Percentiles rank a stretch among this genome's conserved stretches.
Conservation (phyloP, 1,140 invertebrate genomes). For the Drosophila prosaltans region DNA sequence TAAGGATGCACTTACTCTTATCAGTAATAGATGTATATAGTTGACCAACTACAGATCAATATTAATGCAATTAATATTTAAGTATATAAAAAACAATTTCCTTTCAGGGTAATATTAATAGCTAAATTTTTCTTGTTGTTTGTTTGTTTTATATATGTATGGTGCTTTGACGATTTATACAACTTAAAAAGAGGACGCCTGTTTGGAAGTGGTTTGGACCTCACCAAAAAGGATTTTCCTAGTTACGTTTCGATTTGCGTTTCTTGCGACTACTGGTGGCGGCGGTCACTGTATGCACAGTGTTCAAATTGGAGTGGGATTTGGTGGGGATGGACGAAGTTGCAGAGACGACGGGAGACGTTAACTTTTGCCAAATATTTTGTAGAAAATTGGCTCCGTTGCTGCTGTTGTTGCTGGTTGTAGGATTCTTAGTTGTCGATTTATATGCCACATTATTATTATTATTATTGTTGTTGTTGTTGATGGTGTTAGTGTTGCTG, state of each 20-base stretch:
- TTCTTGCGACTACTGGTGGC: slow-evolving; percentile 67
- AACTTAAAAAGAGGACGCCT: slow-evolving; percentile 44
- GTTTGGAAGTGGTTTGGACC: slow-evolving; percentile 20
- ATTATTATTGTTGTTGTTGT: slow-evolving; percentile 52
- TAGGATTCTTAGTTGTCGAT: slow-evolving; percentile 38
- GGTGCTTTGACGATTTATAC: slow-evolving; percentile 52
- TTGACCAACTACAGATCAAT: slow-evolving; percentile 61
- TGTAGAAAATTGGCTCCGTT: slow-evolving; percentile 44
- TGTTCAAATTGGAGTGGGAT: slow-evolving; percentile 14
- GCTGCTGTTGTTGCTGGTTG: slow-evolving; percentile 27
- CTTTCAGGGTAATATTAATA: slow-evolving; percentile 63
- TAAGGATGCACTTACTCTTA: slow-evolving; percentile 58
- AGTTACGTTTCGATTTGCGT: slow-evolving; percentile 73
- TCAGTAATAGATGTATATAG: slow-evolving; percentile 45
- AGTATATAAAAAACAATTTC: slow-evolving; percentile 70
- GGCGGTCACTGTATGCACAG: slow-evolving; percentile 19
- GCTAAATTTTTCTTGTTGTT: slow-evolving; percentile 48
- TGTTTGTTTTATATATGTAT: slow-evolving; percentile 32
- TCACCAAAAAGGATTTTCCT: slow-evolving; percentile 25
- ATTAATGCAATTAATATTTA: slow-evolving; percentile 42
- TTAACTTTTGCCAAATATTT: slow-evolving; percentile 64
- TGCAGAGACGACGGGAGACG: slow-evolving; percentile 11
- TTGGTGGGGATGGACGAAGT: slow-evolving; percentile 18
- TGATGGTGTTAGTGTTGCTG: slow-evolving; percentile 45
- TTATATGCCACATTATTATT: slow-evolving; percentile 71